Evolutionary conservation across 2,888 invertebrate genomes (phyloP).

Genomic region (Stenurella melanura): DNA sequence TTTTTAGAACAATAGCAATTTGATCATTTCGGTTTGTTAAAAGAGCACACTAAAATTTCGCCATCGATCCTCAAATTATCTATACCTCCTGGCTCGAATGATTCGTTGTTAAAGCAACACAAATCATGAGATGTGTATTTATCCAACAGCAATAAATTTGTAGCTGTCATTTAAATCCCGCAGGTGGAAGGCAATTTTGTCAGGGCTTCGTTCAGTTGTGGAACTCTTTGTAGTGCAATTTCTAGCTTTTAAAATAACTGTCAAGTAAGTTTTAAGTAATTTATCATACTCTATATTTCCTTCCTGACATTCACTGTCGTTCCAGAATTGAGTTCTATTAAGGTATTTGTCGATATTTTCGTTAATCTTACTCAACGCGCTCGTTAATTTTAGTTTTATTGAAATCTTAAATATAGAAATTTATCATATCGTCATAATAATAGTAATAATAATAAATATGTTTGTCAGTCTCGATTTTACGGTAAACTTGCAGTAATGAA

Average conservation of each 20-base stretch:
- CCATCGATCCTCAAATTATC: too few species aligned
- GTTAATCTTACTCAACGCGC: neutral
- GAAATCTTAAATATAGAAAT: neutral
- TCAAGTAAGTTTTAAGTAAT: neutral
- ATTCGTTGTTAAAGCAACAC: neutral
- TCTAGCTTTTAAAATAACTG: conserved; percentile 7
- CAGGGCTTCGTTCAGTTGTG: neutral
- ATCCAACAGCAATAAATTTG: neutral
- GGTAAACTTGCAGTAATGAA: too few species aligned
- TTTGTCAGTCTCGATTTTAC: too few species aligned
- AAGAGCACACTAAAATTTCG: too few species aligned
- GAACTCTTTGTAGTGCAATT: conserved; percentile 1
- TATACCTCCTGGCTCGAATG: neutral
- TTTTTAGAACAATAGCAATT: too few species aligned
- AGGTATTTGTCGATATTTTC: neutral
- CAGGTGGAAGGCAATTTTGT: neutral
- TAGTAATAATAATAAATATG: too few species aligned
- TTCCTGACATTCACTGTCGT: neutral
- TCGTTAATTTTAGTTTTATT: neutral
- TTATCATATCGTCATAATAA: too few species aligned
- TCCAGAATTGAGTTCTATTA: neutral
- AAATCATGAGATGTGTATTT: neutral
- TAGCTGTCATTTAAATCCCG: neutral
- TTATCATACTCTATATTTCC: neutral
- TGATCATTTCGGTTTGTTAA: too few species aligned